Conservation (phyloP, 2,797 vertebrate genomes). For the Borostomias antarcticus region DNA sequence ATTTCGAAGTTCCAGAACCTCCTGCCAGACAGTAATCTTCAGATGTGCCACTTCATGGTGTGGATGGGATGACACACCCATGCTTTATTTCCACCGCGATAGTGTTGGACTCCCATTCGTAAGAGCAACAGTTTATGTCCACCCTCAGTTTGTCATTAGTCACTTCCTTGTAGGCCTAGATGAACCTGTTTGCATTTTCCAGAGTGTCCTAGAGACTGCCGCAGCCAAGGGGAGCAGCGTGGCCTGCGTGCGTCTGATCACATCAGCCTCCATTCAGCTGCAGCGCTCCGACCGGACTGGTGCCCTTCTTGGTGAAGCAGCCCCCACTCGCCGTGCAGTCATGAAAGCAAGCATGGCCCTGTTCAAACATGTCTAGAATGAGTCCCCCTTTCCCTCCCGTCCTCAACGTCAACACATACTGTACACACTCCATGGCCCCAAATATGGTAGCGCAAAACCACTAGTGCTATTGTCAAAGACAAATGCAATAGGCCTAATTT, state of each 20-base stretch:
- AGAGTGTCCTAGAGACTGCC: background rate
- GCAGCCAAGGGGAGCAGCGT: background rate
- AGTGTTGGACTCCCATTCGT: background rate
- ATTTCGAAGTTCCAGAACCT: constrained; percentile 1
- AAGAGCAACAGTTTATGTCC: constrained; percentile 3
- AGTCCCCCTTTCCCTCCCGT: too few relatives aligned
- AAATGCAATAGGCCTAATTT: too few relatives aligned
- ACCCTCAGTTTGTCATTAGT: constrained; percentile 5
- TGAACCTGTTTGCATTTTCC: background rate
- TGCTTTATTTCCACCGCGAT: background rate
- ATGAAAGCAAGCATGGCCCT: too few relatives aligned
- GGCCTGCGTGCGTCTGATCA: constrained; percentile 1
- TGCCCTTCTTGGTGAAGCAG: too few relatives aligned
- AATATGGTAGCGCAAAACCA: too few relatives aligned
- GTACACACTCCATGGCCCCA: too few relatives aligned
- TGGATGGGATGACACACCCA: background rate
- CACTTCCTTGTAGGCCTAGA: background rate
- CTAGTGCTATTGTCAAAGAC: too few relatives aligned
- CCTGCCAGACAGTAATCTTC: background rate
- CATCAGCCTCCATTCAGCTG: background rate
- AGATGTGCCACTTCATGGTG: background rate
- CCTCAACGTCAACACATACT: too few relatives aligned
- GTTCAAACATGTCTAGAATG: too few relatives aligned
- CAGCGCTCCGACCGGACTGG: too few relatives aligned
- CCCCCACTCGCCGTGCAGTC: too few relatives aligned